These are phyloP conservation scores for Scopus umbretta DNA, from an alignment of 2,113 vertebrate genomes.

Conservation along the genomic window DNA sequence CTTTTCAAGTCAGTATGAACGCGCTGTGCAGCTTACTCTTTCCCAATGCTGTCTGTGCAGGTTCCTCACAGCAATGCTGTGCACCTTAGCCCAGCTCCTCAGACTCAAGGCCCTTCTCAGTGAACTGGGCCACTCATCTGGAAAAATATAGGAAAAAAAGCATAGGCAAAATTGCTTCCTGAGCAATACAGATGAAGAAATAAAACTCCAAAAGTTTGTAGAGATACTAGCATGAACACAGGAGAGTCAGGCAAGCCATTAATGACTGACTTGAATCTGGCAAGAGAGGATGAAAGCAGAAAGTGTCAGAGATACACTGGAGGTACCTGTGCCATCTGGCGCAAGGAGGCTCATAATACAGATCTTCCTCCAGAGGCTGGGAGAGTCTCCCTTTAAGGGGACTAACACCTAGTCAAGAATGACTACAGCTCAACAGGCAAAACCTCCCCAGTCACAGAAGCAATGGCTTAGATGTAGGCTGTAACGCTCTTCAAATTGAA, in stretches of 20 bases:
- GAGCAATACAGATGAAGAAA: neutral
- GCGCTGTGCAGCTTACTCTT: rapidly evolving
- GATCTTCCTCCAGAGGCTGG: neutral
- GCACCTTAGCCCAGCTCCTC: rapidly evolving
- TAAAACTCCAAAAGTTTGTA: neutral
- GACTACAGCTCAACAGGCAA: neutral
- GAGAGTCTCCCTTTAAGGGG: too few species aligned
- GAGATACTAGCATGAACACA: neutral
- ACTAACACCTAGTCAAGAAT: too few species aligned
- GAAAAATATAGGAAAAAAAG: neutral
- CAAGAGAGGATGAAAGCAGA: neutral
- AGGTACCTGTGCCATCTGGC: neutral
- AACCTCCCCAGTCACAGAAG: neutral
- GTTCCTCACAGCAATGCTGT: rapidly evolving
- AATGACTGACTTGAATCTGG: rapidly evolving
- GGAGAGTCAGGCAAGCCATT: too few species aligned
- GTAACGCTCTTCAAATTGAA: rapidly evolving
- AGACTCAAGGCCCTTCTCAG: neutral
- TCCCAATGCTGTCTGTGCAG: rapidly evolving
- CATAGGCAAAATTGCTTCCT: too few species aligned
- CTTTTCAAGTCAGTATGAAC: neutral
- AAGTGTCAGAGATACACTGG: neutral
- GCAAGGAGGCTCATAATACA: neutral
- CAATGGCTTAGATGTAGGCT: too few species aligned
- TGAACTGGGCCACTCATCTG: rapidly evolving